Base-by-base conservation (phyloP, 1,140 invertebrate species). In the Capitella teleta region DNA sequence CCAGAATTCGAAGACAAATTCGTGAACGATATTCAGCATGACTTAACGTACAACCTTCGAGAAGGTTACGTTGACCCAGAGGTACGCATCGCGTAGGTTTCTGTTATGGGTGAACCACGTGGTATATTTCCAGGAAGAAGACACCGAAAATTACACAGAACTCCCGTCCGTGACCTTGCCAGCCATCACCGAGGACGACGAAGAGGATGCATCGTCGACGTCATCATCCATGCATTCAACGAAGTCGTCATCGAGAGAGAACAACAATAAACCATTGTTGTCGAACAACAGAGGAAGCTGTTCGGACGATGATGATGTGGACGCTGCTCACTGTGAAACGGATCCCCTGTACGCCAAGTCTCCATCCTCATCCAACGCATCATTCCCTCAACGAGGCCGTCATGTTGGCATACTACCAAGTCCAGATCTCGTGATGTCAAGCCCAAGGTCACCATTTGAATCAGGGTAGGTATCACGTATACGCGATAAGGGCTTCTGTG, bases 1-100 rank as follows among this genome's bases (percentile, higher is more conserved):
- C 89, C 90, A 0, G 90, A 95, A 67, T 94, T 92, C 69, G 87
- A 91, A 57, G 72, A 75, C 41, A 85, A 90, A 61, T 95, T 95
- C 67, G 82, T 86, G 23, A 81, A 89, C 53, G 91, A 95, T 62
- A 91, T 96, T 58, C 86, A 90, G 60, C 91, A 95, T 64, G 91
- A 96, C 70, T 77, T 96, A 37, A 94, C 91, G 0, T 94, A 89
- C 70, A 97, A 96, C 70, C 76, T 97, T 19, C 76, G 91, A 21
- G 91, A 96, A 71, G 89, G 89, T 0, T 58, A 56, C 40, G 61
- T 65, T 19, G 67, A 66, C 21, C 53, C 55, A 5, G 60, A 63
- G 44, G 63, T 53, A 62, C 48, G 51, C n/a, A n/a, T 53, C 47
- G 24, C 24, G n/a, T 24, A 25, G 16, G 8, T 21, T 41, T 10